A percentile compares a stretch with the other conserved stretches of the same genome.
Evolutionary conservation across 92 coral and sea anemone species (phyloP).

Genomic region (Parazoanthus darwini): DNA sequence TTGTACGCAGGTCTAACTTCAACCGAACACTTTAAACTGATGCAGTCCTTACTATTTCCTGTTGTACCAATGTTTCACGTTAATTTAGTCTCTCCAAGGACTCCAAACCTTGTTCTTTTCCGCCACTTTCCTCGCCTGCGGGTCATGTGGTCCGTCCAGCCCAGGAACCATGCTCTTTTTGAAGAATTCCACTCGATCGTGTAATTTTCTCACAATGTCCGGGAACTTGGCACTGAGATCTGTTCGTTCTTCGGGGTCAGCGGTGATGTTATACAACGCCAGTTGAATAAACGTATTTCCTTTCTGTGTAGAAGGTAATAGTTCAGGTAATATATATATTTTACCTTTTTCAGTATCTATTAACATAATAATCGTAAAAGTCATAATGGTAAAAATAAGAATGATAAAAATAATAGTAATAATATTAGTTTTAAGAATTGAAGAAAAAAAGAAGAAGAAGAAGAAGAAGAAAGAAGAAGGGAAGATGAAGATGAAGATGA

Average conservation of each 20-base stretch:
- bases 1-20: no score
- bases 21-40: not conserved
- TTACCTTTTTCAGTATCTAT: no score
- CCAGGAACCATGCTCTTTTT: slow-evolving; percentile 64
- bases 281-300: slow-evolving; percentile 35
- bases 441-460: no score
- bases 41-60: not conserved
- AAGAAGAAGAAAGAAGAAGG: no score
- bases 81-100: slow-evolving; percentile 57
- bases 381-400: no score
- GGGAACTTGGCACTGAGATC: slow-evolving; percentile 64
- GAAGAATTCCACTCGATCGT: slow-evolving; percentile 67
- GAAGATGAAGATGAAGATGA: no score
- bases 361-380: no score
- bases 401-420: no score
- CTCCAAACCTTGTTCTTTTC: slow-evolving; percentile 73
- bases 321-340: not conserved
- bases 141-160: slow-evolving; percentile 69
- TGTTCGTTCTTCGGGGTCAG: slow-evolving; percentile 77
- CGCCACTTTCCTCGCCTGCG: slow-evolving; percentile 62
- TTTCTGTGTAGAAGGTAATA: not conserved
- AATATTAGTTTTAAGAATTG: no score
- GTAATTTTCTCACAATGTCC: slow-evolving; percentile 57
- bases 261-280: slow-evolving; percentile 77
- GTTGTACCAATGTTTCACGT: not conserved